Evolutionary conservation across 2,113 vertebrate species (phyloP), one percentile per base, ranked within the genome.

Genomic region (Muntiacus reevesi): DNA sequence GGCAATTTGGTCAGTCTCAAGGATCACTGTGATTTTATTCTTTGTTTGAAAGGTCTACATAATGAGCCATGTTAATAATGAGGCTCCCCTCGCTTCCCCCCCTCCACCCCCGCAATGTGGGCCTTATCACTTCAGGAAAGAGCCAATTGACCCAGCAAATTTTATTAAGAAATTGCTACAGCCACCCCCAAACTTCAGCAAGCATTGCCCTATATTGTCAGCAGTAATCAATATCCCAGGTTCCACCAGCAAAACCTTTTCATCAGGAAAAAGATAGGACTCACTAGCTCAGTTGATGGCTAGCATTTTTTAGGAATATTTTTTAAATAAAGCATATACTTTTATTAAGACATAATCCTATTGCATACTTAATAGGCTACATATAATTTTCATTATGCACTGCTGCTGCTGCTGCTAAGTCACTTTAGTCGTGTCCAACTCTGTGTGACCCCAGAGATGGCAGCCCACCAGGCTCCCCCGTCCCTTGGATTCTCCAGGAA

Each of bases 61-160:
- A 40, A 23, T 23, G 67, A 36, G n/a, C n/a, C 19, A 23, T 11
- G n/a, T 36, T 71, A 71, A 71, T n/a, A 36, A 12, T 36, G n/a
- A 71, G 67, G 23, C 67, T n/a, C 9, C 3, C 67, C n/a, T 5
- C 1, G 6, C 67, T 17, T 1, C 1, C 67, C n/a, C 9, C 1
- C 17, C 9, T 9, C 9, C n/a, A 23, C 33, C 64, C n/a, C 64
- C 4, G 16, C 33, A 67, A 67, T 36, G n/a, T 71, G 67, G 67
- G 67, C 67, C 67, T 40, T 71, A 40, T 36, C 67, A 40, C 45
- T 81, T 81, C 45, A 81, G 6, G 9, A 47, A 33, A 52, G 43
- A 81, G 78, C 47, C 50, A n/a, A 7, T 1, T 50, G 78, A 81
- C 4, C 1, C 6, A 79, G 21, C 17, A 10, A 82, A 21, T 82